A percentile compares a stretch with the other conserved stretches of the same genome.
Evolutionary conservation across 2,888 invertebrate genomes (phyloP).

Genomic region (Drosophila falleni): DNA sequence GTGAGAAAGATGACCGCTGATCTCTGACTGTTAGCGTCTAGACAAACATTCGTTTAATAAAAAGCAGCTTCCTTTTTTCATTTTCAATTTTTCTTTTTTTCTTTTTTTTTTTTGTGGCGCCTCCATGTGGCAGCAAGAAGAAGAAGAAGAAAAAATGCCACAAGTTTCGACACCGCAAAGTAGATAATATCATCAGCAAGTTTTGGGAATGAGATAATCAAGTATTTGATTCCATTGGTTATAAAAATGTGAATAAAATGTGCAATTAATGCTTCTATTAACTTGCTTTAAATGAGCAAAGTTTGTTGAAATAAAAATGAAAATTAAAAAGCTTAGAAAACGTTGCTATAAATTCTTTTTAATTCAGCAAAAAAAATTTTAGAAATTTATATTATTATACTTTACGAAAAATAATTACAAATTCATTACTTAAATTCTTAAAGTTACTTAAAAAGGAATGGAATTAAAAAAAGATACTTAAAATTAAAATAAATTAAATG

Average conservation of each 20-base stretch:
- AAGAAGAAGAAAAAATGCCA: background rate
- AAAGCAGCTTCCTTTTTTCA: slow-evolving; percentile 15
- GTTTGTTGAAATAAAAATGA: background rate
- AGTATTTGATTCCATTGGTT: slow-evolving; percentile 5
- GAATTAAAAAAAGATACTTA: no score
- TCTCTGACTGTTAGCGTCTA: slow-evolving; percentile 34
- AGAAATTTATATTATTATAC: no score
- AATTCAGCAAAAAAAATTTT: no score
- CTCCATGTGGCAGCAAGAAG: background rate
- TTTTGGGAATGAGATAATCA: background rate
- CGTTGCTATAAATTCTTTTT: no score
- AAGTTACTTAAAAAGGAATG: no score
- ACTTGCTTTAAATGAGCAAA: background rate
- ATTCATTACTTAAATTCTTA: no score
- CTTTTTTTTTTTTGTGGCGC: slow-evolving; percentile 21
- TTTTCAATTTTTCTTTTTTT: background rate
- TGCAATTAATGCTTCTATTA: background rate
- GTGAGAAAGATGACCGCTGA: slow-evolving; percentile 8
- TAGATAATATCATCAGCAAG: slow-evolving; percentile 8
- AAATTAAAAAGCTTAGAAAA: background rate
- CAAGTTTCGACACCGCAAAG: slow-evolving; percentile 10
- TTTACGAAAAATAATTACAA: no score
- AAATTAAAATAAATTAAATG: no score
- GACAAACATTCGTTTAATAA: slow-evolving; percentile 37
- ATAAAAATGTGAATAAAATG: background rate